A percentile compares a stretch with the other conserved stretches of the same genome.
phyloP scores from a whole-genome alignment of 1,140 invertebrate genomes.

The Drosophila mauritiana region DNA sequence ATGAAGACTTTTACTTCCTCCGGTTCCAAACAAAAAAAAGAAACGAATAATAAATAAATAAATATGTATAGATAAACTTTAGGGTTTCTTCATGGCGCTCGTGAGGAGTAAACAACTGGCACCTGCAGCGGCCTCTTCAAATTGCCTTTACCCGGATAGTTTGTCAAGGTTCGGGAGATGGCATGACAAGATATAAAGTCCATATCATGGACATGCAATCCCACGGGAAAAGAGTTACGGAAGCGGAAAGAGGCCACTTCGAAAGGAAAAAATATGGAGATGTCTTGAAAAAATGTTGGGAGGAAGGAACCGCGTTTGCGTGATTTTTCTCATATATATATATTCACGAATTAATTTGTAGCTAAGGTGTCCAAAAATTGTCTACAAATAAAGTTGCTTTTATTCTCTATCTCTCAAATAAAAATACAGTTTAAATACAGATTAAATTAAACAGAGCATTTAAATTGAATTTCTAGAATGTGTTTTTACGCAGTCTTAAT shows the following conservation, averaged over 20 bases:
- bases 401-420: too few relatives aligned
- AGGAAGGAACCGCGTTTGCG: neutral
- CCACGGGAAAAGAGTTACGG: neutral
- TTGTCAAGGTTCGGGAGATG: constrained; percentile 24
- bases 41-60: constrained; percentile 7
- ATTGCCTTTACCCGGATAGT: constrained; percentile 17
- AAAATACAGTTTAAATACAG: too few relatives aligned
- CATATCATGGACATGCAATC: constrained; percentile 36
- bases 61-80: constrained; percentile 35
- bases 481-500: too few relatives aligned
- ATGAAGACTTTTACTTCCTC: constrained; percentile 29
- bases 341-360: too few relatives aligned
- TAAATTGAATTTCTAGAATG: too few relatives aligned
- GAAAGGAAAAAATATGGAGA: neutral
- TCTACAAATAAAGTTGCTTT: too few relatives aligned
- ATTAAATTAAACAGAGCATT: too few relatives aligned
- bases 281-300: neutral
- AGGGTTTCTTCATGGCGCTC: constrained; percentile 8
- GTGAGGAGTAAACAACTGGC: constrained; percentile 25
- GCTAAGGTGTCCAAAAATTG: too few relatives aligned
- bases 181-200: constrained; percentile 25
- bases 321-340: too few relatives aligned
- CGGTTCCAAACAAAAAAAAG: neutral
- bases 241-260: neutral
- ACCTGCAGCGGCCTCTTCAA: constrained; percentile 28